A percentile compares a stretch with the other conserved stretches of the same genome.
Evolutionary conservation across 2,888 invertebrate genomes (phyloP).

Genomic region (Sussaba pulchella): DNA sequence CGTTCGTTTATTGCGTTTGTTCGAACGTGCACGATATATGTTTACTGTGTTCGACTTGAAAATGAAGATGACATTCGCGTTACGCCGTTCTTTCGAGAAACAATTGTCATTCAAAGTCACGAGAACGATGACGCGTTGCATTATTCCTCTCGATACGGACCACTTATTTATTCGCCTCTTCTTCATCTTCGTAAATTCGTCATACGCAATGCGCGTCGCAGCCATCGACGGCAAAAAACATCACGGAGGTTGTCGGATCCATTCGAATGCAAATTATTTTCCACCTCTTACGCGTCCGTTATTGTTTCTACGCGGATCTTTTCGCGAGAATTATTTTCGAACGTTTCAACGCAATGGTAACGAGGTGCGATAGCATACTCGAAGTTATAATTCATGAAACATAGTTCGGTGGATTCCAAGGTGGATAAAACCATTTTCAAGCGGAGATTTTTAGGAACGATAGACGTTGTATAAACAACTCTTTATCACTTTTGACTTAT

Average conservation of each 20-base stretch:
- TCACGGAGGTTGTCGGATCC: slow-evolving; percentile 36
- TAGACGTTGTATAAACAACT: no score
- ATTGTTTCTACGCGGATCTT: slow-evolving; percentile 28
- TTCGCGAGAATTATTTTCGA: slow-evolving; percentile 32
- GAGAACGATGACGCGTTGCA: slow-evolving; percentile 58
- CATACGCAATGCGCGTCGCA: slow-evolving; percentile 28
- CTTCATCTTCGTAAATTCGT: slow-evolving; percentile 21
- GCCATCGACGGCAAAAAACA: slow-evolving; percentile 43
- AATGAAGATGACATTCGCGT: slow-evolving; percentile 28
- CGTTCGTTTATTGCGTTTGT: neutral
- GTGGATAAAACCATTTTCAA: no score
- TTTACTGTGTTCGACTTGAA: slow-evolving; percentile 18
- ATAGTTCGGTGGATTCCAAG: no score
- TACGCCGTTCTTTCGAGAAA: slow-evolving; percentile 49
- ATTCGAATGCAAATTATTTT: slow-evolving; percentile 60
- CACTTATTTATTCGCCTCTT: slow-evolving; percentile 45
- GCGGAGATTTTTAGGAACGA: no score
- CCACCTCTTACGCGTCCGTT: neutral
- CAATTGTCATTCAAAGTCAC: slow-evolving; percentile 65
- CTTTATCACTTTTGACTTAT: neutral
- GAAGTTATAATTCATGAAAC: neutral
- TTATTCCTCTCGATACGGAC: slow-evolving; percentile 54
- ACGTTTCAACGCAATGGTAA: neutral
- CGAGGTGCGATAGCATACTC: neutral
- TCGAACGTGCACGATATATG: slow-evolving; percentile 14